Conservation (phyloP, 2,113 vertebrate genomes). For the Sisor rabdophorus region DNA sequence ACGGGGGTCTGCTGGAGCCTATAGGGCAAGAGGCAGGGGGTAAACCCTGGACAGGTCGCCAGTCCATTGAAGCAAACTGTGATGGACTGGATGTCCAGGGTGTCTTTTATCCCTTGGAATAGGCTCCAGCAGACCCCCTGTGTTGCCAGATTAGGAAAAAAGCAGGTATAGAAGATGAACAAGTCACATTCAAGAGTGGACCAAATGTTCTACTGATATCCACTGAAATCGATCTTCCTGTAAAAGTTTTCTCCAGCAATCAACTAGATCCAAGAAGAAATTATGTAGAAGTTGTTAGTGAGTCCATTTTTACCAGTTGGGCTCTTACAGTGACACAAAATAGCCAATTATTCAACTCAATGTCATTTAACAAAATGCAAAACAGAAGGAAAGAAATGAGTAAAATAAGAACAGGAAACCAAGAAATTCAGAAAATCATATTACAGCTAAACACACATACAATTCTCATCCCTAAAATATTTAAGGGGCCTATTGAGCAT, state of each 20-base stretch:
- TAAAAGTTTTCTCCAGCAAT: not conserved
- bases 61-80: no score
- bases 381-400: not conserved
- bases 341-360: not conserved
- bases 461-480: not conserved
- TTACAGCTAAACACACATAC: slow-evolving; percentile 1
- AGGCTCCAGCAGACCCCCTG: no score
- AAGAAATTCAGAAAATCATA: not conserved
- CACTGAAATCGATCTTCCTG: not conserved
- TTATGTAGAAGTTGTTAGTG: not conserved
- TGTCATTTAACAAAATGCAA: not conserved
- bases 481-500: slow-evolving; percentile 2
- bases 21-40: no score
- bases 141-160: no score
- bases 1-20: no score
- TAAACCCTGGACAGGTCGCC: no score
- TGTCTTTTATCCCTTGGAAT: no score
- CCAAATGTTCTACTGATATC: no score
- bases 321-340: not conserved
- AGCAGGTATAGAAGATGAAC: no score
- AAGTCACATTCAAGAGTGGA: no score
- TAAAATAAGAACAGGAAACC: not conserved
- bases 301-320: not conserved
- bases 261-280: not conserved
- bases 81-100: no score